phyloP scores from a whole-genome alignment of 2,797 vertebrate species.

The Spea hammondii region DNA sequence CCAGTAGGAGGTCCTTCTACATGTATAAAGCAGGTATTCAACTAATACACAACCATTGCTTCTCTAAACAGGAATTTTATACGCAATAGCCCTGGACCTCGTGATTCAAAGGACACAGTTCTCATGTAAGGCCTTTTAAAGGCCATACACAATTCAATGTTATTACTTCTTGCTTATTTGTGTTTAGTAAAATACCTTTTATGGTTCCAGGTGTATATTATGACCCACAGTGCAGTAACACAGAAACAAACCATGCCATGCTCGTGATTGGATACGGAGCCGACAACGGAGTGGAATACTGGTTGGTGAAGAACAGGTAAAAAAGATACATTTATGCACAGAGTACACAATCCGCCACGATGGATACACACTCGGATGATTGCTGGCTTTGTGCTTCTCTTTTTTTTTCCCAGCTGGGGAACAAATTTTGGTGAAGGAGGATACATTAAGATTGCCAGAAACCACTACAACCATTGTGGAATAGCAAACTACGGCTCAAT shows the following conservation, averaged over 20 bases:
- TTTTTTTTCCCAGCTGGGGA: slow-evolving; percentile 68
- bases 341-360: too few species aligned
- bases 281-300: slow-evolving; percentile 25
- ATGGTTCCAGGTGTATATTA: slow-evolving; percentile 20
- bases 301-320: slow-evolving; percentile 32
- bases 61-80: too few species aligned
- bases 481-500: slow-evolving; percentile 76
- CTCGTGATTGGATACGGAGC: slow-evolving; percentile 12
- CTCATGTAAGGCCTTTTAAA: too few species aligned
- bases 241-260: background rate
- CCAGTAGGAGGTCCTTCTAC: slow-evolving; percentile 65
- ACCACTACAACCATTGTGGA: slow-evolving; percentile 76
- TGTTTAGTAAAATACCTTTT: background rate
- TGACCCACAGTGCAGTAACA: slow-evolving; percentile 1
- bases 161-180: too few species aligned
- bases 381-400: background rate
- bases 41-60: too few species aligned
- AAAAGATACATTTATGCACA: background rate
- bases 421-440: slow-evolving; percentile 72
- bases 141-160: too few species aligned
- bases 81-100: background rate
- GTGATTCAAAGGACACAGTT: background rate
- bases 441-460: slow-evolving; percentile 76
- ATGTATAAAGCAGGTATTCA: slow-evolving; percentile 74
- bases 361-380: too few species aligned